Evolutionary conservation across 1,140 invertebrate genomes (phyloP).

Genomic region (Anastatus disparis): DNA sequence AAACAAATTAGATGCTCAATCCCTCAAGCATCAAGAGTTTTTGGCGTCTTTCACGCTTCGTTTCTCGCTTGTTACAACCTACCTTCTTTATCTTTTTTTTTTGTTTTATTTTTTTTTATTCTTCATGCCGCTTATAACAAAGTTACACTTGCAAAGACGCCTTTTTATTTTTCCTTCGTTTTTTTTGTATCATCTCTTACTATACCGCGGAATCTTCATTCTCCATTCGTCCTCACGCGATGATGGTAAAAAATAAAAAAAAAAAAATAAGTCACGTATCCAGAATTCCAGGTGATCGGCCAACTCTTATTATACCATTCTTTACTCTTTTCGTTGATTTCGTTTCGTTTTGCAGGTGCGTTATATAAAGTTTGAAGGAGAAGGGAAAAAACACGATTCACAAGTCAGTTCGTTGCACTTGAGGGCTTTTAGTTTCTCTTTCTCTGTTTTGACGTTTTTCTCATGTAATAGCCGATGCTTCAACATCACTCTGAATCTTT

Average conservation of each 20-base stretch:
- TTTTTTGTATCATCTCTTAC: conserved; percentile 27
- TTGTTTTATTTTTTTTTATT: not conserved
- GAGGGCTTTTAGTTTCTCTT: conserved; percentile 1
- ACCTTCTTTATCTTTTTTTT: not conserved
- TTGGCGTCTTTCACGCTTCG: conserved; percentile 21
- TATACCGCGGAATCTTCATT: conserved; percentile 33
- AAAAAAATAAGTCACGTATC: conserved; percentile 42
- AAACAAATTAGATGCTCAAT: conserved; percentile 25
- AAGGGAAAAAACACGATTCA: conserved; percentile 14
- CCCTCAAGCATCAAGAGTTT: not conserved
- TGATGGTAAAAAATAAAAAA: conserved; percentile 45
- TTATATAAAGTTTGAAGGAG: not conserved
- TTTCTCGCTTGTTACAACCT: not conserved
- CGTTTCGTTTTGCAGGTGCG: not conserved
- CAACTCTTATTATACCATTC: not conserved
- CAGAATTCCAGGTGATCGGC: conserved; percentile 48
- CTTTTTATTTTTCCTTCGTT: conserved; percentile 29
- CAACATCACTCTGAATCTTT: not conserved
- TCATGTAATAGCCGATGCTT: conserved; percentile 28
- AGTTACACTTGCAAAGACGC: conserved; percentile 33
- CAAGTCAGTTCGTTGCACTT: conserved; percentile 27
- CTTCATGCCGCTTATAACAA: conserved; percentile 12
- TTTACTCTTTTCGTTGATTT: not conserved
- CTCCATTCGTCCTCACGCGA: conserved; percentile 37
- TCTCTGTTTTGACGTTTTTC: conserved; percentile 29